Conservation (phyloP, 2,113 vertebrate genomes). For the Crotalus tigris region DNA sequence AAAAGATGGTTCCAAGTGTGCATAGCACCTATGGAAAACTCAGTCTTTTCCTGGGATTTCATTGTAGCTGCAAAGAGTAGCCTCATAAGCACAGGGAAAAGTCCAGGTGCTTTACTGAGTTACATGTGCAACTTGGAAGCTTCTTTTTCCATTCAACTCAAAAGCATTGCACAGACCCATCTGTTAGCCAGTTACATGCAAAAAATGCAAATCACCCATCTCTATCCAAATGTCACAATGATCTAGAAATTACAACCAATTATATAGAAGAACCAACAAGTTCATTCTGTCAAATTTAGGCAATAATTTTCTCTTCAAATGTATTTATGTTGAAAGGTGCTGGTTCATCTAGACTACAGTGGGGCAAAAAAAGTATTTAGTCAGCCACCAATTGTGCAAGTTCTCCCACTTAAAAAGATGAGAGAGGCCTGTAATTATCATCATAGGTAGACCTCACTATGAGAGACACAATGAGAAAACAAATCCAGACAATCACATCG, state of each 20-base stretch:
- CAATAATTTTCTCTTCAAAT: not conserved
- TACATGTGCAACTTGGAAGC: not conserved
- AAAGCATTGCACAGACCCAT: not conserved
- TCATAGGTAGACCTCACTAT: too few species aligned
- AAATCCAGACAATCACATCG: too few species aligned
- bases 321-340: not conserved
- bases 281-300: not conserved
- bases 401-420: too few species aligned
- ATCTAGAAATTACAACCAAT: not conserved
- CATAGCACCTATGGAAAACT: too few species aligned
- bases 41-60: too few species aligned
- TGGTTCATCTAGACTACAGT: not conserved
- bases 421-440: too few species aligned
- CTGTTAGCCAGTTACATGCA: not conserved
- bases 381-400: too few species aligned
- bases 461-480: too few species aligned
- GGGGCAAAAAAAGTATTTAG: too few species aligned
- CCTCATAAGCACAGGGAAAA: not conserved
- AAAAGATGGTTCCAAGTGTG: too few species aligned
- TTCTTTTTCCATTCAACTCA: not conserved
- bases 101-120: not conserved
- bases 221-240: not conserved
- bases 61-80: not conserved
- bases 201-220: not conserved
- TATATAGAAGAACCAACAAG: not conserved